phyloP scores from a whole-genome alignment of 2,797 vertebrate genomes.

The Ctenopoma kingsleyae region DNA sequence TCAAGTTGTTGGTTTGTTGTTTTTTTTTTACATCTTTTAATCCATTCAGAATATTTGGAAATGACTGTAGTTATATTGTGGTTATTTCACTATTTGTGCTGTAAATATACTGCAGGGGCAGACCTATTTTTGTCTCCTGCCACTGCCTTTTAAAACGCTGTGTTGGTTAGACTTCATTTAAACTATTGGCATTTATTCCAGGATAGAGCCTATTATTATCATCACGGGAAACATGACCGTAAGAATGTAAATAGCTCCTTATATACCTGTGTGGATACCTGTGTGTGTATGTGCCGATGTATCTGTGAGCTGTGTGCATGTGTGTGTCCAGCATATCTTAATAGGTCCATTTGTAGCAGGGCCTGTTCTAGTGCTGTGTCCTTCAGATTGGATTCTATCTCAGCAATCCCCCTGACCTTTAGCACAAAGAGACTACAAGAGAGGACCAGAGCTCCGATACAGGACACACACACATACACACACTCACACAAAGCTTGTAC shows the following conservation, averaged over 20 bases:
- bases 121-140: slow-evolving; percentile 9
- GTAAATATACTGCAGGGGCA: slow-evolving; percentile 29
- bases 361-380: slow-evolving; percentile 80
- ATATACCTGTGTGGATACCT: neutral
- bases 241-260: slow-evolving; percentile 50
- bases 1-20: slow-evolving; percentile 34
- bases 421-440: slow-evolving; percentile 78
- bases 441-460: slow-evolving; percentile 65
- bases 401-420: slow-evolving; percentile 83
- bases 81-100: slow-evolving; percentile 35
- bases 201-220: slow-evolving; percentile 58
- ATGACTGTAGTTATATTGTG: slow-evolving; percentile 34
- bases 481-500: slow-evolving; percentile 12
- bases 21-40: slow-evolving; percentile 54
- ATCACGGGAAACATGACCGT: slow-evolving; percentile 67
- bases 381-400: slow-evolving; percentile 83
- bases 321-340: slow-evolving; percentile 64
- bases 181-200: slow-evolving; percentile 41
- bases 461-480: slow-evolving; percentile 40
- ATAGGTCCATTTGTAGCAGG: slow-evolving; percentile 82
- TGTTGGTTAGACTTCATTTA: slow-evolving; percentile 21
- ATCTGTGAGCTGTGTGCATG: slow-evolving; percentile 21
- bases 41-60: slow-evolving; percentile 42
- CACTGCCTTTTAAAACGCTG: slow-evolving; percentile 19
- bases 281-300: slow-evolving; percentile 22